Conservation (phyloP, 2,888 invertebrate species). For the Rhorus exstirpatorius region DNA sequence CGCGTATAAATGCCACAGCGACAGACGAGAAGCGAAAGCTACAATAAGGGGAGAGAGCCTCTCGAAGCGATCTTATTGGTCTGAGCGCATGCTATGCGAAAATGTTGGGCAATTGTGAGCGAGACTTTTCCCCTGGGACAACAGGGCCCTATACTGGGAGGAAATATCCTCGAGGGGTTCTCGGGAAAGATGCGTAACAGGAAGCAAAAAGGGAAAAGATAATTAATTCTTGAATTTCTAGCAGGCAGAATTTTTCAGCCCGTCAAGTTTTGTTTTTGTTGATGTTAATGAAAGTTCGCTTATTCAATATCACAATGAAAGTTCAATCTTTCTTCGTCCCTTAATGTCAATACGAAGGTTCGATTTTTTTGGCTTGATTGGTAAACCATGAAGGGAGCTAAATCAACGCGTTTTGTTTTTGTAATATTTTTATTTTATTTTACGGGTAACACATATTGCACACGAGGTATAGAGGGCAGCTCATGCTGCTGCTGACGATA, state of each 20-base stretch:
- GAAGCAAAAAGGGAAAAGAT: conserved; percentile 52
- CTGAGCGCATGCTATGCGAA: conserved; percentile 71
- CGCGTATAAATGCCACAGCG: conserved; percentile 34
- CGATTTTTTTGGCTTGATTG: not conserved
- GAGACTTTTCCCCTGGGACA: conserved; percentile 64
- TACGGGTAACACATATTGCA: too few species aligned
- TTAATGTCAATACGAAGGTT: not conserved
- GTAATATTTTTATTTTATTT: not conserved
- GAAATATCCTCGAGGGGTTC: conserved; percentile 58
- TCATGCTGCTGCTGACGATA: conserved; percentile 26
- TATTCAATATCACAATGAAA: not conserved
- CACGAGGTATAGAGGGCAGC: not conserved
- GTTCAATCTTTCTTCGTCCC: not conserved
- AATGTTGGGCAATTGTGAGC: conserved; percentile 60
- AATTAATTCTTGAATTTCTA: conserved; percentile 66
- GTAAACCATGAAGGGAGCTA: not conserved
- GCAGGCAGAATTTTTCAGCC: conserved; percentile 22
- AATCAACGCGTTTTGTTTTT: not conserved
- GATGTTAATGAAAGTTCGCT: conserved; percentile 16
- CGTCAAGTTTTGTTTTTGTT: conserved; percentile 13
- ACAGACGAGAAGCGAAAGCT: conserved; percentile 51
- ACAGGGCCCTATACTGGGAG: conserved; percentile 32
- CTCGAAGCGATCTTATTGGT: conserved; percentile 78
- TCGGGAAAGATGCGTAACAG: conserved; percentile 35
- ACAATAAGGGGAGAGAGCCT: conserved; percentile 73